Percentiles rank a stretch among this genome's conserved stretches.
Evolutionary conservation across 2,113 vertebrate species (phyloP).

Genomic region (Clinocottus analis): DNA sequence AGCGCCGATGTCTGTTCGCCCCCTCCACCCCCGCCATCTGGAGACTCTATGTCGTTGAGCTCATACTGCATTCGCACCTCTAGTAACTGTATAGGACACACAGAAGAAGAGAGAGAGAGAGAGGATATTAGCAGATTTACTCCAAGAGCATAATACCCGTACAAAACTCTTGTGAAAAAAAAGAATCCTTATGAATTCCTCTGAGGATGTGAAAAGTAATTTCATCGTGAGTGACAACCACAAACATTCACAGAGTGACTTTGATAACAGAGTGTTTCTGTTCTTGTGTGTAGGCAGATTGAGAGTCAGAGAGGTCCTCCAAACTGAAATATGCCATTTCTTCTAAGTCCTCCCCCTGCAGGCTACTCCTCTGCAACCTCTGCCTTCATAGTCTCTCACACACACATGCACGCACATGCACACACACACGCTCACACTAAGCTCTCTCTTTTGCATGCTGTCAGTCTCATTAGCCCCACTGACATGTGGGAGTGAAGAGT

Average conservation of each 20-base stretch:
- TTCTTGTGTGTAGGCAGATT: constrained; percentile 49
- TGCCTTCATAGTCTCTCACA: constrained; percentile 41
- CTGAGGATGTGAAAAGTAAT: not conserved
- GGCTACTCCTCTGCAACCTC: constrained; percentile 60
- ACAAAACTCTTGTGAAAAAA: constrained; percentile 16
- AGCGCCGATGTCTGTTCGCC: constrained; percentile 89
- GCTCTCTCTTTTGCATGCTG: constrained; percentile 60
- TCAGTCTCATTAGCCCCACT: constrained; percentile 69
- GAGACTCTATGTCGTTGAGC: constrained; percentile 92
- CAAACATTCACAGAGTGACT: constrained; percentile 20
- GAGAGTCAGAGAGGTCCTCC: constrained; percentile 59
- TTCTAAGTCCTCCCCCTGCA: constrained; percentile 61
- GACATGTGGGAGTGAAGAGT: too few relatives aligned
- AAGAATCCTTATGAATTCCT: not conserved
- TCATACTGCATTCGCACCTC: constrained; percentile 96
- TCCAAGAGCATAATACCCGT: not conserved
- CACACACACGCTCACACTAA: constrained; percentile 19
- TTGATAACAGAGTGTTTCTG: constrained; percentile 32
- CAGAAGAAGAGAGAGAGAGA: constrained; percentile 7
- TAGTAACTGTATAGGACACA: constrained; percentile 84
- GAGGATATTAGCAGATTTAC: not conserved
- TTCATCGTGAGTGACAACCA: constrained; percentile 5
- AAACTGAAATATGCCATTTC: constrained; percentile 57
- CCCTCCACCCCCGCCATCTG: constrained; percentile 82
- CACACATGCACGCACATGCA: constrained; percentile 4